phyloP scores from a whole-genome alignment of 2,797 vertebrate genomes.

The Centropyge bicolor region DNA sequence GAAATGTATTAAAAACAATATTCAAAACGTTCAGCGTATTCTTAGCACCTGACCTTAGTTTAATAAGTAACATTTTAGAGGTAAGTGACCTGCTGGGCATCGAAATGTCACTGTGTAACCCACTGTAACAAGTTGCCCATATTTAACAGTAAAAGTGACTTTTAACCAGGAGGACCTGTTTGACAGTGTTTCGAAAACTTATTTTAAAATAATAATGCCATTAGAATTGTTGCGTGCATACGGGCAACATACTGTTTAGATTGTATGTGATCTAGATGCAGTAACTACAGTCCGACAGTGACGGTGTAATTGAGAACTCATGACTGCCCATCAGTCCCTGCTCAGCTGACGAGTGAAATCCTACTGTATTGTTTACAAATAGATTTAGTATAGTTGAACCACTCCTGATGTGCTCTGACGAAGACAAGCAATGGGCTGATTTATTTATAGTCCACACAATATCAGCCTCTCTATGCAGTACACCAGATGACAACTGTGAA shows the following conservation, averaged over 20 bases:
- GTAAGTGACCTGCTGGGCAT: slow-evolving; percentile 35
- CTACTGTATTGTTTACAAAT: not conserved
- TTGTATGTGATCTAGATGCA: not conserved
- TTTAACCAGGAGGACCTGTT: too few relatives aligned
- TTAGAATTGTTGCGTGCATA: not conserved
- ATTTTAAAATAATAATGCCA: not conserved
- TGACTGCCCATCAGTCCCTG: slow-evolving; percentile 20
- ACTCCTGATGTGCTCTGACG: not conserved
- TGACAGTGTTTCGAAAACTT: too few relatives aligned
- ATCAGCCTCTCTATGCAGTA: not conserved
- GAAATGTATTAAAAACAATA: too few relatives aligned
- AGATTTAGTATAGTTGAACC: not conserved
- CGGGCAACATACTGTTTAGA: not conserved
- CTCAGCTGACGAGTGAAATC: slow-evolving; percentile 24
- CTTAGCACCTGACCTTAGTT: not conserved
- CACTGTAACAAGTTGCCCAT: not conserved
- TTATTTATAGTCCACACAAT: not conserved
- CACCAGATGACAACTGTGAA: not conserved
- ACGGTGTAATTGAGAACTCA: slow-evolving; percentile 46
- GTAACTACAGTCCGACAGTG: not conserved
- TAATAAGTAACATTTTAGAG: slow-evolving; percentile 41
- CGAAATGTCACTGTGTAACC: not conserved
- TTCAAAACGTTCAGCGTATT: rapidly evolving
- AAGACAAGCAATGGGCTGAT: too few relatives aligned
- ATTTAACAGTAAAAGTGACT: not conserved